Base-by-base conservation (phyloP, 1,140 invertebrate species). In the Colletes latitarsis region DNA sequence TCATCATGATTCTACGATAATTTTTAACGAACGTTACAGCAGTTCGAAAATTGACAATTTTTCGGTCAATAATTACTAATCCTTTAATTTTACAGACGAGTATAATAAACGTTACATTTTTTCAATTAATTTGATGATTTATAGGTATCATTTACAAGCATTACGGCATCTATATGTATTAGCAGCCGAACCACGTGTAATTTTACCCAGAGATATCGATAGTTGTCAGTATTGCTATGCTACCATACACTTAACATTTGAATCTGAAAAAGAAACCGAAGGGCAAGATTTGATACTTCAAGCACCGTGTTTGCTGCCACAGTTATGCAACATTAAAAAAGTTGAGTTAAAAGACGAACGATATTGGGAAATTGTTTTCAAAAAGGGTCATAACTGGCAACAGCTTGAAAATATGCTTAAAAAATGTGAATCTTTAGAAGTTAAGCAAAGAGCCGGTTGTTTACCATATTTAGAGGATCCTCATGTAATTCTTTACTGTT, bases 81-180 rank as follows among this genome's bases (percentile, higher is more conserved):
- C 30, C 2, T 30, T 30, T 30, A 30, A 30, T 30, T 30, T 30
- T 30, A 30, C 30, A 1, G 30, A 30, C 30, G 30, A 30, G 30
- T 30, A n/a, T 64, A 77, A 49, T 53, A 67, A 67, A 52, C 63
- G 46, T 14, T 67, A 41, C 71, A 9, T 39, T 57, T 46, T 43
- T 49, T 39, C 62, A 79, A 15, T 73, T 62, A 72, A 41, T 80
- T 70, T 6, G 3, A 62, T 62, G 58, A 62, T 79, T 93, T 93
- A 6, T 89, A 97, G 96, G 75, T 99, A 98, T 92, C 98, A 99
- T 93, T 93, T 99, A 71, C 98, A 99, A 95, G 98, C 98, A 0
- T 96, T 99, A 83, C 94, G 98, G 49, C 99, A 99, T 94, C 93
- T 99, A 17, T 99, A 99, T 92, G 98, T 99, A 12, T 91, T 99